phyloP scores from a whole-genome alignment of 2,113 vertebrate species.

The Acanthisitta chloris region DNA sequence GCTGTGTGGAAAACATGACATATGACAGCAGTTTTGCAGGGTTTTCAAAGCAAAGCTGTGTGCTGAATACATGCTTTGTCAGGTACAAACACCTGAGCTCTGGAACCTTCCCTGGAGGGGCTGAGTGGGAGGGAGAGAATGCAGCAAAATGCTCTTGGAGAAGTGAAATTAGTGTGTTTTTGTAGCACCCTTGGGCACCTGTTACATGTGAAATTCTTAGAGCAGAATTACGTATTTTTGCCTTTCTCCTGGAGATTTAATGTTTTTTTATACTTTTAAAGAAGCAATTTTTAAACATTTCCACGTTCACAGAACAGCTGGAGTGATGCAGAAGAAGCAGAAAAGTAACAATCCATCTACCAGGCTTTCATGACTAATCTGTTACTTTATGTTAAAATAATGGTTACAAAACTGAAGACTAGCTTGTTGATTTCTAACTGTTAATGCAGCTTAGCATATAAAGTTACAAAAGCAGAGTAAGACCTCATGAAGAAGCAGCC shows the following conservation, averaged over 20 bases:
- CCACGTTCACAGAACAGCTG: not conserved
- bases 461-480: not conserved
- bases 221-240: not conserved
- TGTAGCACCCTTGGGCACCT: not conserved
- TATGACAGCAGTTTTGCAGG: not conserved
- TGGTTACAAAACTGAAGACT: not conserved
- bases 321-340: not conserved
- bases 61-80: not conserved
- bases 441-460: not conserved
- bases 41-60: not conserved
- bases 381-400: not conserved
- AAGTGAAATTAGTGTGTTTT: not conserved
- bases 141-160: not conserved
- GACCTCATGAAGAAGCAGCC: not conserved
- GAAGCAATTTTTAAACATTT: not conserved
- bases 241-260: not conserved
- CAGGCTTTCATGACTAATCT: not conserved
- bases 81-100: not conserved
- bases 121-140: not conserved
- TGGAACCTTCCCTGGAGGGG: not conserved
- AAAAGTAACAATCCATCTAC: not conserved
- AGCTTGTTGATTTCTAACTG: not conserved
- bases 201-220: not conserved
- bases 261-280: not conserved
- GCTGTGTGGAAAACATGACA: not conserved